phyloP scores from a whole-genome alignment of 2,113 vertebrate species.

The Leucopternis melanops region DNA sequence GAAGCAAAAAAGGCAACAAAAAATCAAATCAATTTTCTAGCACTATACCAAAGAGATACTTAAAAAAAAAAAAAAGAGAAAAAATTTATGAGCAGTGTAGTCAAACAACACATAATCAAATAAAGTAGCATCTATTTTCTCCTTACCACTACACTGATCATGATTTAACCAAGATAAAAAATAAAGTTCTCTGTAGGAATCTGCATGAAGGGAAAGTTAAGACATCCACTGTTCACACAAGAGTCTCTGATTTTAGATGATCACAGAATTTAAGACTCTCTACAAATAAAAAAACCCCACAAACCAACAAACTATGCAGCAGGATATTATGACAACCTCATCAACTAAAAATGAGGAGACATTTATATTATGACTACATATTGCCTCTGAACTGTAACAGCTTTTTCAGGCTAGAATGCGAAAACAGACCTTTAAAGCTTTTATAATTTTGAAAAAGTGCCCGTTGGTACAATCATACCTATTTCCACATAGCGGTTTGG shows the following conservation, averaged over 20 bases:
- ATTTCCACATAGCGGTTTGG: constrained; percentile 98
- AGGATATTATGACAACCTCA: neutral
- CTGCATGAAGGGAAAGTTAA: neutral
- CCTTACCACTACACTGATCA: neutral
- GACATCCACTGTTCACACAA: neutral
- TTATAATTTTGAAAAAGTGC: neutral
- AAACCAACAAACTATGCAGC: neutral
- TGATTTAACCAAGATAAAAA: neutral
- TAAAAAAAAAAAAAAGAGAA: neutral
- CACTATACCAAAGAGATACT: neutral
- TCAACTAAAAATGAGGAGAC: neutral
- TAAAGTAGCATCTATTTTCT: neutral
- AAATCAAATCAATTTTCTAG: neutral
- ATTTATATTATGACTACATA: neutral
- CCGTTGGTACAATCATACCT: constrained; percentile 67
- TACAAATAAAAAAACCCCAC: neutral
- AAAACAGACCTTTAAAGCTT: neutral
- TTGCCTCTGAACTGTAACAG: neutral
- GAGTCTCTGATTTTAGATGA: neutral
- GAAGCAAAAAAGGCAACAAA: neutral
- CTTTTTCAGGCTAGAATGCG: neutral
- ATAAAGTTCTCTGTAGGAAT: neutral
- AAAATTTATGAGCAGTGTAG: neutral
- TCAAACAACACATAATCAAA: neutral
- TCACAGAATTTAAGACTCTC: neutral